These are phyloP conservation scores for Plestiodon gilberti DNA, from an alignment of 2,113 vertebrate species.

Conservation along the genomic window DNA sequence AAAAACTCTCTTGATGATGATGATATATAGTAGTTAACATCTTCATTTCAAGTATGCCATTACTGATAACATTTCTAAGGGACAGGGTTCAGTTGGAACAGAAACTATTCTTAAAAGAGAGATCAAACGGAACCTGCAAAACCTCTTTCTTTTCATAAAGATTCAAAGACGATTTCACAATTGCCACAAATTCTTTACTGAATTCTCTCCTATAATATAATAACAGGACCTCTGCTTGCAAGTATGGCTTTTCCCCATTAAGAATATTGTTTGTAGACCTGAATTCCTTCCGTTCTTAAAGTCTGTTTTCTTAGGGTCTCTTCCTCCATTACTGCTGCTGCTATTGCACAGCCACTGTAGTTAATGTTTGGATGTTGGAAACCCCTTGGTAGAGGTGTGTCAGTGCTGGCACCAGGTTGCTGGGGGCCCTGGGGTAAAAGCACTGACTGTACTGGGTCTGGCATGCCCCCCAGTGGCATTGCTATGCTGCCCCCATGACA, in stretches of 20 bases:
- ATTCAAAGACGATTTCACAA: constrained; percentile 41
- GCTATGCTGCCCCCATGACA: too few species aligned
- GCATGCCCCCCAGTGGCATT: too few species aligned
- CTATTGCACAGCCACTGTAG: background rate
- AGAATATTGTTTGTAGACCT: background rate
- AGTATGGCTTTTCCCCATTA: background rate
- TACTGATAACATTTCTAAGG: constrained; percentile 64
- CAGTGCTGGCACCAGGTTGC: too few species aligned
- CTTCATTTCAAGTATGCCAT: constrained; percentile 50
- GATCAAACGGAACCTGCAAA: background rate
- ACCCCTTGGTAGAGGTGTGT: background rate
- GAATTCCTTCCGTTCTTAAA: background rate
- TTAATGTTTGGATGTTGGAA: background rate
- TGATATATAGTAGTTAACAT: constrained; percentile 27
- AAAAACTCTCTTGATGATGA: background rate
- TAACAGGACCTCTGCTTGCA: background rate
- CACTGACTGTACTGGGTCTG: too few species aligned
- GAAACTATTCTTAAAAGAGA: background rate
- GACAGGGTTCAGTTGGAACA: constrained; percentile 40
- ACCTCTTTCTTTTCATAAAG: constrained; percentile 36
- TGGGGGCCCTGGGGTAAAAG: too few species aligned
- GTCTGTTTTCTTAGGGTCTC: background rate
- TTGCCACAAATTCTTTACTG: constrained; percentile 37
- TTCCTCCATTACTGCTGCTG: background rate
- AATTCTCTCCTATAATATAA: background rate